Percentiles rank a stretch among this genome's conserved stretches.
Evolutionary conservation across 2,113 vertebrate genomes (phyloP).

Genomic region (Blennius ocellaris): DNA sequence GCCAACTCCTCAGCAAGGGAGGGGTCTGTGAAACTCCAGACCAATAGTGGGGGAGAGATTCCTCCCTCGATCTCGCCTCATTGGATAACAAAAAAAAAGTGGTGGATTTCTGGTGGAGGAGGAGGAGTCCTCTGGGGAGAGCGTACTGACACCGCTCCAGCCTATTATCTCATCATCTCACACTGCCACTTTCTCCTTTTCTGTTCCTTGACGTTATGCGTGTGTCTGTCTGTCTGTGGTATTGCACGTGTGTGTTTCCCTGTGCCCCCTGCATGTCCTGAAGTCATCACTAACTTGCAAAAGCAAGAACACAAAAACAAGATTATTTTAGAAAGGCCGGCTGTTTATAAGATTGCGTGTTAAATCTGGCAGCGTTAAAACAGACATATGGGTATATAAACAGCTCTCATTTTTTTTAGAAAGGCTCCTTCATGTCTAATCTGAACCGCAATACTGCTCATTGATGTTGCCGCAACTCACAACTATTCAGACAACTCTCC

Average conservation of each 20-base stretch:
- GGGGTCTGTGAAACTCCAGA: constrained; percentile 40
- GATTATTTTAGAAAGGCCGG: neutral
- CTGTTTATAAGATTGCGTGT: neutral
- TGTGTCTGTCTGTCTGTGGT: neutral
- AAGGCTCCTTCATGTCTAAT: neutral
- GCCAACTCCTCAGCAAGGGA: constrained; percentile 62
- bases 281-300: neutral
- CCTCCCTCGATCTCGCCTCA: constrained; percentile 20
- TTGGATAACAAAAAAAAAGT: constrained; percentile 40
- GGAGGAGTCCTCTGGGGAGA: constrained; percentile 51
- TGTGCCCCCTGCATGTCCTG: neutral
- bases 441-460: neutral
- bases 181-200: constrained; percentile 5
- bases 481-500: constrained; percentile 41
- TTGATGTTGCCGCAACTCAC: neutral
- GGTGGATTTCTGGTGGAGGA: constrained; percentile 9
- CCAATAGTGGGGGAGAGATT: constrained; percentile 50
- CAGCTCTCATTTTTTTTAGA: neutral
- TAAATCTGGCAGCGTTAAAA: neutral
- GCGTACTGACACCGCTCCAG: constrained; percentile 1
- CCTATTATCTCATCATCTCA: constrained; percentile 14
- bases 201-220: too few species aligned
- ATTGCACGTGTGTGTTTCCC: neutral
- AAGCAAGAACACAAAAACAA: neutral
- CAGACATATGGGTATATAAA: neutral